These are phyloP conservation scores for Onychomys arenicola DNA, from an alignment of 2,797 vertebrate species.

Conservation along the genomic window DNA sequence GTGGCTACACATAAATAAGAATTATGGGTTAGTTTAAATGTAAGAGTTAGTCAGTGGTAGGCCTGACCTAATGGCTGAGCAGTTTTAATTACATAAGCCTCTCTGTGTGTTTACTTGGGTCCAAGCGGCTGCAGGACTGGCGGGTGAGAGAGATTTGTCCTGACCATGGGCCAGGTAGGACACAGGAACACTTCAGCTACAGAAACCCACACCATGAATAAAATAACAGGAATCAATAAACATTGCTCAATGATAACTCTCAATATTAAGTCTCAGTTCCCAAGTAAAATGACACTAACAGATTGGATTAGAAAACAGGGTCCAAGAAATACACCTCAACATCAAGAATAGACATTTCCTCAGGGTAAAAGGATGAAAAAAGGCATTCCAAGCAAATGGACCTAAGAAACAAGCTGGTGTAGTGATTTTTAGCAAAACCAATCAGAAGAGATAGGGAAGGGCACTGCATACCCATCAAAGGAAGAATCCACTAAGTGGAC, in stretches of 20 bases:
- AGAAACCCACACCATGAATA: not conserved
- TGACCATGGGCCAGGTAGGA: no score
- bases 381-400: not conserved
- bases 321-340: not conserved
- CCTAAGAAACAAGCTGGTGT: not conserved
- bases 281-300: not conserved
- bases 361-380: not conserved
- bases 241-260: not conserved
- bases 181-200: no score
- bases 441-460: not conserved
- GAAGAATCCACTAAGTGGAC: not conserved
- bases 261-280: not conserved
- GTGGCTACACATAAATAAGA: no score
- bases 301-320: not conserved
- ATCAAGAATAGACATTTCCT: not conserved
- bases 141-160: no score
- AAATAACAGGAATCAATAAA: not conserved
- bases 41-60: no score
- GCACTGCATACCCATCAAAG: not conserved
- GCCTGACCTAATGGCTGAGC: no score
- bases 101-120: no score
- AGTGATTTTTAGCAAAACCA: not conserved
- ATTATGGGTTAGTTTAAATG: no score
- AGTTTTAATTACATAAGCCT: no score
- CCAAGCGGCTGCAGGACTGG: no score